Evolutionary conservation across 92 coral and sea anemone species (phyloP).

Genomic region (Epizoanthus illoricatus): DNA sequence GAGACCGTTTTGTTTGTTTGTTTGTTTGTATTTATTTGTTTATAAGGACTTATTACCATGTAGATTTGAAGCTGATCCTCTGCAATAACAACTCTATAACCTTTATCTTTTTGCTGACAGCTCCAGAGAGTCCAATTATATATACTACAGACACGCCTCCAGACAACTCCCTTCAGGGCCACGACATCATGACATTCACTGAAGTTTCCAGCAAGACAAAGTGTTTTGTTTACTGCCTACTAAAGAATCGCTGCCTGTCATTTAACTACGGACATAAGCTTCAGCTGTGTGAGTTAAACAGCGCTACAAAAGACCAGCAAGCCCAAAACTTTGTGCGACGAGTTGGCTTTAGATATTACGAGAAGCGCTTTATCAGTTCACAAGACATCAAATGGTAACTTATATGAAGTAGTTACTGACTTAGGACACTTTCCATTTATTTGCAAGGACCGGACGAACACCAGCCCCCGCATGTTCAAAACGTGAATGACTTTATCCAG

Average conservation of each 20-base stretch:
- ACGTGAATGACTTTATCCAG: too few species aligned
- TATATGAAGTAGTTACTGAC: too few species aligned
- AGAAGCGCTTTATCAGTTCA: conserved; percentile 14
- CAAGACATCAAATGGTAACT: background rate
- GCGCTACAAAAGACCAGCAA: background rate
- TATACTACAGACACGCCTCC: conserved; percentile 24
- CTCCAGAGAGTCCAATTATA: conserved; percentile 6
- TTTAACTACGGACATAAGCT: conserved; percentile 18
- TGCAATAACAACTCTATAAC: too few species aligned
- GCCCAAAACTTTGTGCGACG: conserved; percentile 9
- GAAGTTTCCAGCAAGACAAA: conserved; percentile 14
- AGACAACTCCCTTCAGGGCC: background rate
- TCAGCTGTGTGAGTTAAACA: conserved; percentile 20
- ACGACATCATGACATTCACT: background rate
- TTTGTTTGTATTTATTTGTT: too few species aligned
- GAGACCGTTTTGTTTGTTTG: too few species aligned
- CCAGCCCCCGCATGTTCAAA: too few species aligned
- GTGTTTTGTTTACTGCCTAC: conserved; percentile 27
- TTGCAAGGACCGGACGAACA: too few species aligned
- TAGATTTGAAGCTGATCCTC: too few species aligned
- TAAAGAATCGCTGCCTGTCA: background rate
- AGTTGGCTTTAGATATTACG: conserved; percentile 10
- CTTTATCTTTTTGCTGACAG: background rate
- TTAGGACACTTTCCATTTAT: too few species aligned
- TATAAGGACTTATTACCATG: too few species aligned